phyloP scores from a whole-genome alignment of 2,888 invertebrate species.

The Automeris io region DNA sequence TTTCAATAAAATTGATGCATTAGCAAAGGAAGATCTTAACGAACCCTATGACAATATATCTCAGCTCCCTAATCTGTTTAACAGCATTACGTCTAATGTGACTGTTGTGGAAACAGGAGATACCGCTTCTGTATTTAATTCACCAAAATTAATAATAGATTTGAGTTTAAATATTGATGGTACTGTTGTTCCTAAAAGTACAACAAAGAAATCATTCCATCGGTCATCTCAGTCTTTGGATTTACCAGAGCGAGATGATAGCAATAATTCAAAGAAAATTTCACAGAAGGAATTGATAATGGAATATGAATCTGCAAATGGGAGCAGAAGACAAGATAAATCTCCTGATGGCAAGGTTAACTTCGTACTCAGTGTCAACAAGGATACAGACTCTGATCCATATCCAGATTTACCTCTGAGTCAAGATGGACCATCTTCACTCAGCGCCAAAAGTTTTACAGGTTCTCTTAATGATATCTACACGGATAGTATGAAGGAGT shows the following conservation, averaged over 20 bases:
- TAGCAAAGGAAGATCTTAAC: slow-evolving; percentile 5
- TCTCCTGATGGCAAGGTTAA: slow-evolving; percentile 20
- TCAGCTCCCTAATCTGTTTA: slow-evolving; percentile 17
- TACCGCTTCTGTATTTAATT: slow-evolving; percentile 14
- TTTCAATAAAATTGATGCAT: slow-evolving; percentile 21
- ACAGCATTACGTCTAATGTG: slow-evolving; percentile 26
- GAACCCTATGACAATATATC: slow-evolving; percentile 17
- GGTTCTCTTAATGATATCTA: slow-evolving; percentile 67
- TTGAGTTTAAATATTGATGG: slow-evolving; percentile 48
- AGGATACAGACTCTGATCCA: slow-evolving; percentile 23
- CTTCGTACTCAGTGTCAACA: slow-evolving; percentile 28
- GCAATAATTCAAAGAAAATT: slow-evolving; percentile 25
- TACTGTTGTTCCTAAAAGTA: slow-evolving; percentile 24
- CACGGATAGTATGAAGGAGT: slow-evolving; percentile 41
- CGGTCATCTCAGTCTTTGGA: slow-evolving; percentile 28
- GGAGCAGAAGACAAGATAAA: slow-evolving; percentile 13
- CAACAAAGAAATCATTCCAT: slow-evolving; percentile 13
- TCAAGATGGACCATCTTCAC: slow-evolving; percentile 44
- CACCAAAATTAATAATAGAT: slow-evolving; percentile 47
- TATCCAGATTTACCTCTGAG: slow-evolving; percentile 27
- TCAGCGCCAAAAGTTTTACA: slow-evolving; percentile 57
- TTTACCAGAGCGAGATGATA: slow-evolving; percentile 53
- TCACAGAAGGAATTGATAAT: slow-evolving; percentile 23
- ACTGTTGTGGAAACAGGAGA: slow-evolving; percentile 13
- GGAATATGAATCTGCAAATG: slow-evolving; percentile 20